Percentiles rank a stretch among this genome's conserved stretches.
Evolutionary conservation across 2,888 invertebrate genomes (phyloP).

Genomic region (Plebejus melissa): DNA sequence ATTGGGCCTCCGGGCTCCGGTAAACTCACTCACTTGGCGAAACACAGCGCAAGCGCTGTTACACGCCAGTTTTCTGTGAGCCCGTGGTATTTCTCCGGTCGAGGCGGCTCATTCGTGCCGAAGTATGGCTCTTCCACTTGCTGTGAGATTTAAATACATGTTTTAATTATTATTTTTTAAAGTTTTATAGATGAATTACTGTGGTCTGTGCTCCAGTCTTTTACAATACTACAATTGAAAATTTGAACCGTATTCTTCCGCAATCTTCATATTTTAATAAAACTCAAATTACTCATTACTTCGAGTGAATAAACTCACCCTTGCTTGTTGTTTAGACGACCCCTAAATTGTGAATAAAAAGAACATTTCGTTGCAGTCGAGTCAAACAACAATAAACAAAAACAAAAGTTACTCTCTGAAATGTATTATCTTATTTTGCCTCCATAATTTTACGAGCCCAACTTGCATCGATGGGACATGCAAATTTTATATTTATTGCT

Average conservation of each 20-base stretch:
- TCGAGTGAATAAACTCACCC: background rate
- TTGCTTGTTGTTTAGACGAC: conserved; percentile 26
- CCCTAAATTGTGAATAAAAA: conserved; percentile 61
- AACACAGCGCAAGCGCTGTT: too few relatives aligned
- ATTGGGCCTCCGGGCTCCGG: too few relatives aligned
- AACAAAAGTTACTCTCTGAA: conserved; percentile 23
- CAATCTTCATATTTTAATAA: background rate
- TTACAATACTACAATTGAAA: background rate
- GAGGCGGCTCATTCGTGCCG: too few relatives aligned
- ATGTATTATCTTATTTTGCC: conserved; percentile 25
- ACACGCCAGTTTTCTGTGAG: too few relatives aligned
- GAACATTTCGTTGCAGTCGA: conserved; percentile 45
- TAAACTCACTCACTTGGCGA: too few relatives aligned
- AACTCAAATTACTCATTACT: conserved; percentile 8
- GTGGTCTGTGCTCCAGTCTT: background rate
- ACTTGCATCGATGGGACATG: conserved; percentile 47
- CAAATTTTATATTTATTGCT: conserved; percentile 55
- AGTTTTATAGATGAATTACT: too few relatives aligned
- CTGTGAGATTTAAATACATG: background rate
- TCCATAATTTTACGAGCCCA: conserved; percentile 28
- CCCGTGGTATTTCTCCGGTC: too few relatives aligned
- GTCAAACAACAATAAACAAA: conserved; percentile 24
- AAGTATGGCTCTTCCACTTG: too few relatives aligned
- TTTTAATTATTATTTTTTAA: background rate
- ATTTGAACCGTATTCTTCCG: background rate